Conservation (phyloP, 2,113 vertebrate species). For the Gadus macrocephalus region DNA sequence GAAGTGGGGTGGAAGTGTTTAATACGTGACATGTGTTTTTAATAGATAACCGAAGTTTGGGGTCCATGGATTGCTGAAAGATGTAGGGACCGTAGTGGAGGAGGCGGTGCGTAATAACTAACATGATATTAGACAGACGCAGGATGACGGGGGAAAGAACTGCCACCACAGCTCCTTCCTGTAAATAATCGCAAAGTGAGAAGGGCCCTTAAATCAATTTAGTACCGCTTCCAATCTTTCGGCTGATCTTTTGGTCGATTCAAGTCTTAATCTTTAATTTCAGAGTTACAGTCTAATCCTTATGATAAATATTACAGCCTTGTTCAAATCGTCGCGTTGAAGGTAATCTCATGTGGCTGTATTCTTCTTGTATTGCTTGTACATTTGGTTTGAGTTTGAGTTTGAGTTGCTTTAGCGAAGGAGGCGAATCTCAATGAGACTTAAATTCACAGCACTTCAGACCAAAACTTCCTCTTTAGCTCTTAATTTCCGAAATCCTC, state of each 20-base stretch:
- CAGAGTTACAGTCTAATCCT: too few species aligned
- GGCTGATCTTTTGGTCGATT: background rate
- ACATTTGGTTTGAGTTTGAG: too few species aligned
- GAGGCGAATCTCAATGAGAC: too few species aligned
- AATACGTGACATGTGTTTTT: constrained; percentile 75
- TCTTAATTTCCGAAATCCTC: too few species aligned
- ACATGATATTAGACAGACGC: constrained; percentile 63
- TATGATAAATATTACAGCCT: too few species aligned
- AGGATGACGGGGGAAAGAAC: constrained; percentile 22
- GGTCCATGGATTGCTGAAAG: constrained; percentile 59
- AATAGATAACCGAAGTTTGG: constrained; percentile 69
- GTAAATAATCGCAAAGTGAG: background rate
- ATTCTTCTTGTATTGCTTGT: too few species aligned
- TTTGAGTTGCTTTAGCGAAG: too few species aligned
- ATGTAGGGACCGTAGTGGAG: constrained; percentile 62
- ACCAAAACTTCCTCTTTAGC: too few species aligned
- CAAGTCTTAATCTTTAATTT: background rate
- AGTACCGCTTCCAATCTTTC: background rate
- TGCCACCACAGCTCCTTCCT: constrained; percentile 31
- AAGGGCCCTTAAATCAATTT: background rate
- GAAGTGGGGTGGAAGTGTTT: constrained; percentile 76
- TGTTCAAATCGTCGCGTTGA: too few species aligned
- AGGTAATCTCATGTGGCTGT: too few species aligned
- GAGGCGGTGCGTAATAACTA: constrained; percentile 63
- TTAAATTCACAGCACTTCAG: too few species aligned